Evolutionary conservation across 1,140 invertebrate genomes (phyloP), one percentile per base, ranked within the genome.

Genomic region (Heliconius congener): DNA sequence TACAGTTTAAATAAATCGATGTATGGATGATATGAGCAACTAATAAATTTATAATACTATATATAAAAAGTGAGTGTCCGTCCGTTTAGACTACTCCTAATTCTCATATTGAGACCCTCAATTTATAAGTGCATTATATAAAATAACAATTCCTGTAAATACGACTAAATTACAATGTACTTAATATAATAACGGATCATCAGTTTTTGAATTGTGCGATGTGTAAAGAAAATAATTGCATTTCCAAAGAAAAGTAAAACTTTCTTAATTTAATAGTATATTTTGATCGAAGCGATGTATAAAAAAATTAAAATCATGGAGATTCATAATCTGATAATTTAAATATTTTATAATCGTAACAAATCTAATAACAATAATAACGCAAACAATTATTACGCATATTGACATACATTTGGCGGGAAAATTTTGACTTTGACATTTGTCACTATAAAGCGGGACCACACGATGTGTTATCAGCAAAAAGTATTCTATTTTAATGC

Each of bases 21-120:
- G 82, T 82, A 84, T 84, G 81, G 76, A 83, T 75, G 79, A 84
- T 76, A 85, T 85, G 84, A 85, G 84, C 84, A 82, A 85, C 81
- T 82, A 79, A 82, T 57, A 80, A 77, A 60, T 79, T 52, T 60
- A 71, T 74, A 77, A 55, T 75, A 81, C 73, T 81, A 71, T 72
- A 76, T 73, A 78, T 74, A 74, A 74, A 77, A 81, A 46, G n/a
- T 34, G 72, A 75, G 42, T 57, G 72, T 81, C 80, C 75, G 80
- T 78, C 76, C 50, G 60, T 77, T 77, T 71, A 77, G 79, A 77
- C 73, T 27, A 74, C 27, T 18, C 37, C 74, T 75, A 60, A 75
- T 39, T 39, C 34, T 76, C 27, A 19, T 19, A 75, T 46, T 42
- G 71, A 72, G 37, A 72, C 34, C 60, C 66, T 50, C 66, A 70